Conservation (phyloP, 2,888 invertebrate species). For the Thera obeliscata region DNA sequence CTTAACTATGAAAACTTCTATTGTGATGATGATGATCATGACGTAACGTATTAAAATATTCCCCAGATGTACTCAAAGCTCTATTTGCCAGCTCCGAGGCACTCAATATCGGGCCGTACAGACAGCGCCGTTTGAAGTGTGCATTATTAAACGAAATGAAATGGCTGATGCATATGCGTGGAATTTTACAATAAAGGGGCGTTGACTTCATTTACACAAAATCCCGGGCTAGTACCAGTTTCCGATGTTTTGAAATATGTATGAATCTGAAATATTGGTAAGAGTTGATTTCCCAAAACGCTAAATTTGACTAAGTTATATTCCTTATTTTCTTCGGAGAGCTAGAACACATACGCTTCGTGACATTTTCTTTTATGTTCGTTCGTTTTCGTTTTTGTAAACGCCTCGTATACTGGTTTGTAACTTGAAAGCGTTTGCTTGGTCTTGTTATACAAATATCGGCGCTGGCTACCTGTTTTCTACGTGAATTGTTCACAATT, state of each 20-base stretch:
- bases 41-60: conserved; percentile 7
- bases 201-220: conserved; percentile 6
- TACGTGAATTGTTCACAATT: background rate
- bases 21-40: background rate
- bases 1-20: background rate
- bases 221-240: background rate
- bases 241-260: no score
- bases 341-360: no score
- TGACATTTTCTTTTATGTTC: no score
- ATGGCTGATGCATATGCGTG: conserved; percentile 30
- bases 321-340: no score
- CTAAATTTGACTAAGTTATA: no score
- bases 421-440: background rate
- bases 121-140: conserved; percentile 23
- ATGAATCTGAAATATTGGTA: no score
- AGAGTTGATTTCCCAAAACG: no score
- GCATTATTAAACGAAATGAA: conserved; percentile 31
- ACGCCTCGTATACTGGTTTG: no score
- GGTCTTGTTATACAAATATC: background rate
- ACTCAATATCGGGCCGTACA: conserved; percentile 13
- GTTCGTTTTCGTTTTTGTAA: no score
- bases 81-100: conserved; percentile 14
- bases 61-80: conserved; percentile 10
- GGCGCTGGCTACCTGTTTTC: conserved; percentile 9
- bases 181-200: conserved; percentile 29